Evolutionary conservation across 2,797 vertebrate genomes (phyloP), one percentile per base, ranked within the genome.

Genomic region (Channallabes apus): DNA sequence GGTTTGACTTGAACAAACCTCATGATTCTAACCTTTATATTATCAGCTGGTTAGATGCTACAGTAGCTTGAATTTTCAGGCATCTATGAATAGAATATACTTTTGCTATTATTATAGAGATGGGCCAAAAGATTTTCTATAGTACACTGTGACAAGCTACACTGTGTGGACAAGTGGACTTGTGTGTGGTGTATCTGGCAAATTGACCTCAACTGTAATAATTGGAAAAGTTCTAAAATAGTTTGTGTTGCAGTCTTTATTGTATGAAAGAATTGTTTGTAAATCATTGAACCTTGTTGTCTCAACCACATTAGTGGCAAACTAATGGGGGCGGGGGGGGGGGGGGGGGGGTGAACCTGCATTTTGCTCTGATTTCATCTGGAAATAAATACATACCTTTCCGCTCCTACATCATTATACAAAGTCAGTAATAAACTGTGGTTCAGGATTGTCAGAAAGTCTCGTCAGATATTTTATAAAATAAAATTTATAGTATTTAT

Each of bases 391-490:
- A 41, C 3, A 17, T 27, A 59, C 32, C 46, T 69, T 59, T 82
- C n/a, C 22, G 41, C 76, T 41, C 51, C n/a, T 18, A 67, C 61
- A 29, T 51, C 59, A 81, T 82, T 85, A 32, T 75, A 56, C 8
- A 51, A 76, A 73, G 54, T 41, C 68, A 27, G 46, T 67, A 27
- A n/a, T 29, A 18, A 41, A 18, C n/a, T 83, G 18, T 81, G 35
- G 82, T 82, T 73, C 46, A 62, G 46, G 6, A 35, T 59, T 86
- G 27, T 76, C 59, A 69, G 27, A 72, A 77, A 64, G 80, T 78
- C 79, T 72, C 32, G 11, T 20, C 62, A 51, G 27, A 62, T 29
- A 17, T 22, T 27, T 76, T 29, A 32, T 64, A 35, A 35, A 35
- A 35, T 35, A 35, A 35, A 35, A 2, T 35, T 35, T 35, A 35